phyloP scores from a whole-genome alignment of 2,113 vertebrate genomes.

The Delphinapterus leucas region DNA sequence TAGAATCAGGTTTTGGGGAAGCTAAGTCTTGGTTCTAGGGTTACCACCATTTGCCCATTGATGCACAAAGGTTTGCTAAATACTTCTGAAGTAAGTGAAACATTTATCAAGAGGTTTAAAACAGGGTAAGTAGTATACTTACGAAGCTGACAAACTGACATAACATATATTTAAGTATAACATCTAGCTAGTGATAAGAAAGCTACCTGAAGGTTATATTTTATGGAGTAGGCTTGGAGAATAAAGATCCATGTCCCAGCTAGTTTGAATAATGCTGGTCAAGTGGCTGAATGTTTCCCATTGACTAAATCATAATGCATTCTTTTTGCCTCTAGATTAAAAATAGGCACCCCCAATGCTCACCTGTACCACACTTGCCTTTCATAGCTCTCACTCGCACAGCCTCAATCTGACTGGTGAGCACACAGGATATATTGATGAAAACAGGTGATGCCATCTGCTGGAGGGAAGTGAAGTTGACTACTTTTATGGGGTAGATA shows the following conservation, averaged over 20 bases:
- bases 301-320: not conserved
- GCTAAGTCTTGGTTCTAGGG: not conserved
- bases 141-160: not conserved
- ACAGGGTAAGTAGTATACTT: not conserved
- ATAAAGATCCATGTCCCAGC: not conserved
- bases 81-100: not conserved
- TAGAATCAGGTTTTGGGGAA: not conserved
- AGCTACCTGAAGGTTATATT: not conserved
- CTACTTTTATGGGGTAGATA: slow-evolving; percentile 36
- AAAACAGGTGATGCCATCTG: slow-evolving; percentile 62
- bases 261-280: not conserved
- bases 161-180: not conserved
- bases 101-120: not conserved
- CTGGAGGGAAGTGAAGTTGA: slow-evolving; percentile 77
- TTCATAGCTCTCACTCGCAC: slow-evolving; percentile 57
- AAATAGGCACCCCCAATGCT: slow-evolving; percentile 10
- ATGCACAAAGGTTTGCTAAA: not conserved
- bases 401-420: slow-evolving; percentile 72
- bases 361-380: slow-evolving; percentile 39
- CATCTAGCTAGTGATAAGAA: not conserved
- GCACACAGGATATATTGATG: slow-evolving; percentile 76
- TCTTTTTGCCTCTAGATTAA: not conserved
- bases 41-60: not conserved
- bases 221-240: not conserved
- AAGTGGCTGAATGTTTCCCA: not conserved